These are phyloP conservation scores for Hydrozoanthus tunicans DNA, from an alignment of 64 coral and sea anemone genomes.

Conservation along the genomic window DNA sequence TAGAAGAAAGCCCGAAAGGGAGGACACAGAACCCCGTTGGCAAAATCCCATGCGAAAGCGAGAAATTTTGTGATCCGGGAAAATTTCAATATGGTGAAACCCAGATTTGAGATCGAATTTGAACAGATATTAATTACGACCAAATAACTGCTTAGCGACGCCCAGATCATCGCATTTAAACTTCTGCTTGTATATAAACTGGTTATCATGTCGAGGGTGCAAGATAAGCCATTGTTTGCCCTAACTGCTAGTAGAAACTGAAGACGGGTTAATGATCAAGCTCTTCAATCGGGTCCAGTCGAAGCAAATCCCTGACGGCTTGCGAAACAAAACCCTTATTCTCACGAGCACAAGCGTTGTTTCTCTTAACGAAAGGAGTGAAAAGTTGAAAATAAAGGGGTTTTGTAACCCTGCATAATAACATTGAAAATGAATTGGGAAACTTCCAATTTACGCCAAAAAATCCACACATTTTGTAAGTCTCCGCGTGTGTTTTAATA, in stretches of 20 bases:
- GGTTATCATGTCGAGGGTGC: conserved; percentile 46
- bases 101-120: conserved; percentile 34
- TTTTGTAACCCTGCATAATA: conserved; percentile 42
- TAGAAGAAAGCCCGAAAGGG: neutral
- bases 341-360: conserved; percentile 32
- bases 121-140: neutral
- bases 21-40: neutral
- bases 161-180: conserved; percentile 43
- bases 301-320: conserved; percentile 28
- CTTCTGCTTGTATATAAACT: conserved; percentile 53
- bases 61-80: neutral
- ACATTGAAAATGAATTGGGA: conserved; percentile 30
- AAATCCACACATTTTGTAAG: conserved; percentile 40
- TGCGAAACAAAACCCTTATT: conserved; percentile 38
- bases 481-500: conserved; percentile 23
- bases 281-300: conserved; percentile 1
- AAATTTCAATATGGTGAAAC: too few relatives aligned
- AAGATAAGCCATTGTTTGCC: conserved; percentile 55
- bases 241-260: conserved; percentile 33
- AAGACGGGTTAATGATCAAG: conserved; percentile 37
- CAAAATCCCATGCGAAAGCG: conserved; percentile 56
- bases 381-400: conserved; percentile 18
- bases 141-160: conserved; percentile 8
- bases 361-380: conserved; percentile 55
- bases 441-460: conserved; percentile 43